Evolutionary conservation across 2,888 invertebrate genomes (phyloP).

Genomic region (Epinotia ramella): DNA sequence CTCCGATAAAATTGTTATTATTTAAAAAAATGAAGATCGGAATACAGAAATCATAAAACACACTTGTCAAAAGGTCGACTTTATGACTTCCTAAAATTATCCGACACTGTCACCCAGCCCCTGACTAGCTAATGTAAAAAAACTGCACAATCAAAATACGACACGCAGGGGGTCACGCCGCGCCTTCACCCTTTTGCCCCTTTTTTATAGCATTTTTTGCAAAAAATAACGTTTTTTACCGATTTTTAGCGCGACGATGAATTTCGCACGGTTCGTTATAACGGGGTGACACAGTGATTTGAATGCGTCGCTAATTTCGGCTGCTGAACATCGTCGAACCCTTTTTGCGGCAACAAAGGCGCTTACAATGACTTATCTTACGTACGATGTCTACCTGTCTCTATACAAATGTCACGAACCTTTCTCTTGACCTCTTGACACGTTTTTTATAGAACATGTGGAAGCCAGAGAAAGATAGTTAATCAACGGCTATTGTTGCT

Average conservation of each 20-base stretch:
- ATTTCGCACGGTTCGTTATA: slow-evolving; percentile 83
- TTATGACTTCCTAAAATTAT: slow-evolving; percentile 33
- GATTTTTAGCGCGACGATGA: slow-evolving; percentile 55
- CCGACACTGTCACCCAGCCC: slow-evolving; percentile 50
- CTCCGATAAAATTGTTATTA: background rate
- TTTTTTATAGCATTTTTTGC: slow-evolving; percentile 52
- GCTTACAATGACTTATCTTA: slow-evolving; percentile 64
- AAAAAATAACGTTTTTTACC: slow-evolving; percentile 57
- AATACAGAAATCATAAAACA: background rate
- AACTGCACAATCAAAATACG: slow-evolving; percentile 61
- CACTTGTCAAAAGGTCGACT: slow-evolving; percentile 24
- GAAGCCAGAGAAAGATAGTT: slow-evolving; percentile 53
- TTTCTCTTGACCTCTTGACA: slow-evolving; percentile 74
- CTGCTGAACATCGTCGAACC: slow-evolving; percentile 60
- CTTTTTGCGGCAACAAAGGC: slow-evolving; percentile 68
- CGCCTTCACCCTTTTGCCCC: slow-evolving; percentile 64
- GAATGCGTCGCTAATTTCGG: slow-evolving; percentile 81
- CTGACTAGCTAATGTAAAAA: slow-evolving; percentile 52
- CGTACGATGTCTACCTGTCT: slow-evolving; percentile 69
- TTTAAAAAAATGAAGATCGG: background rate
- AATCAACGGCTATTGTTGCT: slow-evolving; percentile 64
- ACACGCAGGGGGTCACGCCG: slow-evolving; percentile 64
- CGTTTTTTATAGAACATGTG: slow-evolving; percentile 64
- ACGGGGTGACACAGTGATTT: slow-evolving; percentile 71
- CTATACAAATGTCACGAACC: slow-evolving; percentile 65